These are phyloP conservation scores for Portevinia maculata DNA, from an alignment of 2,888 invertebrate species.

Conservation along the genomic window DNA sequence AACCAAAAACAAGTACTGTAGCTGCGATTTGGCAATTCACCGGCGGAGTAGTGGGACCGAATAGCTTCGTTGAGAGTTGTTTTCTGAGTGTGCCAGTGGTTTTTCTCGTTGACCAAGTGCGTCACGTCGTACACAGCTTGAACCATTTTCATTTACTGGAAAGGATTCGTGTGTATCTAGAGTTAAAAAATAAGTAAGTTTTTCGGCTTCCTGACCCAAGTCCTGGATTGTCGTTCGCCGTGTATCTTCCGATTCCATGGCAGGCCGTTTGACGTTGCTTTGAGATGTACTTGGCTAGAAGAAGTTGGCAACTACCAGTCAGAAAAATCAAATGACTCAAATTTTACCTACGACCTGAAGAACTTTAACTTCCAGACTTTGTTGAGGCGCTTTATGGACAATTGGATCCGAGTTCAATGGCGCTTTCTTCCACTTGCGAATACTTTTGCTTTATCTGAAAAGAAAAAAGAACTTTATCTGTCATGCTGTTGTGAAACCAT, in stretches of 20 bases:
- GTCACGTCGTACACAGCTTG: conserved; percentile 77
- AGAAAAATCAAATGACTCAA: not conserved
- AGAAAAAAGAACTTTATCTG: not conserved
- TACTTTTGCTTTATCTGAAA: conserved; percentile 11
- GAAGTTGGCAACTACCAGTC: not conserved
- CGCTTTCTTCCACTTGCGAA: not conserved
- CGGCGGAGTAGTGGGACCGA: conserved; percentile 22
- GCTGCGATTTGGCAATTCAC: conserved; percentile 1
- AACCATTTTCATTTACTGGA: conserved; percentile 74
- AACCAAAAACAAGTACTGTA: not conserved
- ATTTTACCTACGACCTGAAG: not conserved
- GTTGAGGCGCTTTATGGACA: conserved; percentile 29
- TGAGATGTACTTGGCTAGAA: not conserved
- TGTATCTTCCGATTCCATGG: no score
- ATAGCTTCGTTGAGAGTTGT: conserved; percentile 74
- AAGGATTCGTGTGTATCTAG: conserved; percentile 48
- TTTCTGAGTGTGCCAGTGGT: conserved; percentile 77
- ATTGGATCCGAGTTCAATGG: not conserved
- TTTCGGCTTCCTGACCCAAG: not conserved
- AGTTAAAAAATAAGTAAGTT: not conserved
- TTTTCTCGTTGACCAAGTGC: conserved; percentile 71
- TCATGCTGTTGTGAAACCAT: no score
- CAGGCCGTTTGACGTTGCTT: not conserved
- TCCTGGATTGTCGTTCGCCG: not conserved
- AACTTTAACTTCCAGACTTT: conserved; percentile 18